These are phyloP conservation scores for Antheraea yamamai DNA, from an alignment of 2,888 invertebrate species.

Conservation along the genomic window DNA sequence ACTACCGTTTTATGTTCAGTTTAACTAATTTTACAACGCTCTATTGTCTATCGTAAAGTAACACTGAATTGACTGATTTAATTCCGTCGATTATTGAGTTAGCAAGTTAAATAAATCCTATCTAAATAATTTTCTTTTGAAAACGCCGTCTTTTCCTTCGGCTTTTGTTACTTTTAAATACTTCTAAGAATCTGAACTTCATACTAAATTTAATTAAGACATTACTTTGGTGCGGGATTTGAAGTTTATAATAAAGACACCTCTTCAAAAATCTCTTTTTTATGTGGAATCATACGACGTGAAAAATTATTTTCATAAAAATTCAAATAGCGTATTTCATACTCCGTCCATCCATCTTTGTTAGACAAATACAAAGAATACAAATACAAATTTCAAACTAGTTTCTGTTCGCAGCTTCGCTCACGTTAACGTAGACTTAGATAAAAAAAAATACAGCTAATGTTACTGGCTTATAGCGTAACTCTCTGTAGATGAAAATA, in stretches of 20 bases:
- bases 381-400: too few relatives aligned
- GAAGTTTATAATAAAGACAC: background rate
- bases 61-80: constrained; percentile 38
- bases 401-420: too few relatives aligned
- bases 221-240: constrained; percentile 28
- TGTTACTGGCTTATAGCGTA: too few relatives aligned
- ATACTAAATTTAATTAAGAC: constrained; percentile 35
- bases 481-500: too few relatives aligned
- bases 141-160: constrained; percentile 25
- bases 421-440: too few relatives aligned
- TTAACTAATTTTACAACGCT: constrained; percentile 7
- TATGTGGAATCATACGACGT: too few relatives aligned
- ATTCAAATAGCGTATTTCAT: too few relatives aligned
- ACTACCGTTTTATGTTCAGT: background rate
- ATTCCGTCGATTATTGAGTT: constrained; percentile 31
- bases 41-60: background rate
- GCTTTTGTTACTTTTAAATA: constrained; percentile 15
- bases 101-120: constrained; percentile 37
- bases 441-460: too few relatives aligned
- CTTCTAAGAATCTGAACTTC: constrained; percentile 24
- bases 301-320: too few relatives aligned
- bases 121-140: constrained; percentile 37
- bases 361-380: too few relatives aligned
- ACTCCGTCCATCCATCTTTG: too few relatives aligned
- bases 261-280: too few relatives aligned